phyloP scores from a whole-genome alignment of 2,888 invertebrate species.

The Cantharis rustica region DNA sequence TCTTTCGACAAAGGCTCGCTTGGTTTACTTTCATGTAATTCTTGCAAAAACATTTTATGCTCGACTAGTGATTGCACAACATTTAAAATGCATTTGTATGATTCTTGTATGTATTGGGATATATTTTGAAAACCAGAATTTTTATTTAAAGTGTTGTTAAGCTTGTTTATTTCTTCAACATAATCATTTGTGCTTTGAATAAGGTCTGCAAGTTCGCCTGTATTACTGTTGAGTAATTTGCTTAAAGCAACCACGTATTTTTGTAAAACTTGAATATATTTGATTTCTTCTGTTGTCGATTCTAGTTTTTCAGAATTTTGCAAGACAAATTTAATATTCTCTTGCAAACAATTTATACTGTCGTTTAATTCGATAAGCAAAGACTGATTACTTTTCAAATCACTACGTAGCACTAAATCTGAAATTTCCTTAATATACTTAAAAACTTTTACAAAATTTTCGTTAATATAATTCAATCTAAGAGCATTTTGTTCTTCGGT shows the following conservation, averaged over 20 bases:
- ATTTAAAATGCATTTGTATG: constrained; percentile 4
- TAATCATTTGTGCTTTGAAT: constrained; percentile 19
- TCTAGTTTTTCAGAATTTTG: constrained; percentile 10
- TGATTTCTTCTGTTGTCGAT: constrained; percentile 30
- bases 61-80: constrained; percentile 1
- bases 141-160: not conserved
- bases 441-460: constrained; percentile 26
- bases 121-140: constrained; percentile 2
- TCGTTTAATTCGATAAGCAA: not conserved
- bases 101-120: not conserved
- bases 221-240: constrained; percentile 13
- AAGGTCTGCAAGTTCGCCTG: constrained; percentile 14
- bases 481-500: constrained; percentile 20
- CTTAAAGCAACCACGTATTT: constrained; percentile 22
- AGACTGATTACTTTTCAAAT: not conserved
- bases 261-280: constrained; percentile 32
- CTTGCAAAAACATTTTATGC: not conserved
- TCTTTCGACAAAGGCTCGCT: not conserved
- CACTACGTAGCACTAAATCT: constrained; percentile 12
- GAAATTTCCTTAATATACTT: constrained; percentile 28
- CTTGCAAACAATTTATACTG: not conserved
- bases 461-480: constrained; percentile 15
- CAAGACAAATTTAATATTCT: constrained; percentile 4
- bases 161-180: constrained; percentile 4
- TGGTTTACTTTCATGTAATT: not conserved